Evolutionary conservation across 2,113 vertebrate genomes (phyloP).

Genomic region (Anser cygnoides): DNA sequence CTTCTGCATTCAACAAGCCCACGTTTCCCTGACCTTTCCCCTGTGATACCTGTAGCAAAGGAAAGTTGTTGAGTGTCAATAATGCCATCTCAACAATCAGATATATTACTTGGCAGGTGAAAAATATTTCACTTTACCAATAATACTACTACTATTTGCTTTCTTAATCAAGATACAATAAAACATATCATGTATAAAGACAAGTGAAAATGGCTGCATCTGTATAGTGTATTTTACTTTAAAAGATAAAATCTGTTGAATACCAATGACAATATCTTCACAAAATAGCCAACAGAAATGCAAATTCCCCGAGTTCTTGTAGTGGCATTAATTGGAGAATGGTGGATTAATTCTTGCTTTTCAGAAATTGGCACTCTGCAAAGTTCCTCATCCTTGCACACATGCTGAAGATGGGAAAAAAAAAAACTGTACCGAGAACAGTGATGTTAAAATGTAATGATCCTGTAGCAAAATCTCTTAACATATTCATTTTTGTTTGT

Average conservation of each 20-base stretch:
- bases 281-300: background rate
- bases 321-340: background rate
- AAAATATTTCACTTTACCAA: background rate
- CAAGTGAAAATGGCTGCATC: background rate
- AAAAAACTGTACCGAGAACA: background rate
- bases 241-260: background rate
- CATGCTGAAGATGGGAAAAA: background rate
- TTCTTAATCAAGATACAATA: background rate
- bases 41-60: background rate
- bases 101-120: background rate
- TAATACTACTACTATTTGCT: background rate
- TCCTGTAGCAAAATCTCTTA: background rate
- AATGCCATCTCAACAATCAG: background rate
- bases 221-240: background rate
- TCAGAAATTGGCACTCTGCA: background rate
- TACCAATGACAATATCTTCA: background rate
- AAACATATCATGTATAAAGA: background rate
- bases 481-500: background rate
- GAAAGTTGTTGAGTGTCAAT: background rate
- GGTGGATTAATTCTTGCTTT: background rate
- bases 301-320: background rate
- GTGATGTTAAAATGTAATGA: background rate
- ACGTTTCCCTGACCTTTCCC: background rate
- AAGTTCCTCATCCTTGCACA: background rate
- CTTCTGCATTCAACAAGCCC: background rate